Evolutionary conservation across 2,888 invertebrate species (phyloP), one percentile per base, ranked within the genome.

Genomic region (Agrochola macilenta): DNA sequence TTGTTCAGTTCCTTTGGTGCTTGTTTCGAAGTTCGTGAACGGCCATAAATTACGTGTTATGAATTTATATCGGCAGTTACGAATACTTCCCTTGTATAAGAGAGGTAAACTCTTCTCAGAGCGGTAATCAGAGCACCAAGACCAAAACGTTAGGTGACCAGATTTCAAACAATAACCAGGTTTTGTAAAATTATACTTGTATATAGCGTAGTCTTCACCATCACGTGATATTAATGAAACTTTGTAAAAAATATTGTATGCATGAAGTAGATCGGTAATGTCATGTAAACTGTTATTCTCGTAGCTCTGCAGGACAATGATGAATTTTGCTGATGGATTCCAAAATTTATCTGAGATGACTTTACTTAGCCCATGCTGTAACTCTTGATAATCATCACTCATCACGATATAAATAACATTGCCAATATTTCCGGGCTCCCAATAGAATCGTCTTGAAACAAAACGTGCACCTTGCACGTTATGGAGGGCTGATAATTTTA

Each of bases 241-340:
- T 8, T 66, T 66, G 12, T 58, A 49, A 14, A 74, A 65, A 17
- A 87, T 82, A 60, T 88, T 88, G 57, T 82, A 82, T 12, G 57
- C 30, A 14, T 70, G 75, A n/a, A 93, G 86, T 49, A 89, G 70
- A 30, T 81, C 57, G 5, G 85, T 83, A n/a, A 93, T 46, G 3
- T 85, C 69, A 20, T 79, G 23, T 74, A 90, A 66, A 39, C 82
- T 64, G 68, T 82, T 30, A 30, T 80, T 63, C n/a, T 54, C 39
- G n/a, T 89, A 52, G 57, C 84, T 68, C 54, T 90, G 70, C 9
- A 92, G 49, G 2, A 90, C 73, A 39, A 93, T 89, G 54, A 93
- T 86, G 70, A 93, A 92, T 54, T 79, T 88, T 30, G 89, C 90
- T 68, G 60, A 57, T 30, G 92, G 91, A 76, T 90, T 91, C 91